These are phyloP conservation scores for Salvelinus namaycush DNA, from an alignment of 2,113 vertebrate genomes.

Conservation along the genomic window DNA sequence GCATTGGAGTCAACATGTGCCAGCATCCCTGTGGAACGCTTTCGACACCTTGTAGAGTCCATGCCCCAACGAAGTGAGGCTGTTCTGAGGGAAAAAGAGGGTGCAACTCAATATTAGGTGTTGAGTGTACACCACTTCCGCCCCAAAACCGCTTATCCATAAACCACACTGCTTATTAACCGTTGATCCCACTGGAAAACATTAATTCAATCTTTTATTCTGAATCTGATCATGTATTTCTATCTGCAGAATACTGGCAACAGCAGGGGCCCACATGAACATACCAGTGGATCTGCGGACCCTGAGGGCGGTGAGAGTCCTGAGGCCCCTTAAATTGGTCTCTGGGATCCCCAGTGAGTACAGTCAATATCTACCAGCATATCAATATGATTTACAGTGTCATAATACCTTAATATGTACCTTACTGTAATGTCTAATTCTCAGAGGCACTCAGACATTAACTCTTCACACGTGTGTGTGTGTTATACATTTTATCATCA, in stretches of 20 bases:
- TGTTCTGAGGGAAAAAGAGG: too few relatives aligned
- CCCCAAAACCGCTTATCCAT: not conserved
- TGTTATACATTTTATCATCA: constrained; percentile 25
- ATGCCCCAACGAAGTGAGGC: too few relatives aligned
- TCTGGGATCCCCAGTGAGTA: constrained; percentile 97
- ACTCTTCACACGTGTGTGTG: not conserved
- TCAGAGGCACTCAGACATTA: too few relatives aligned
- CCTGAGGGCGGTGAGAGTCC: constrained; percentile 91
- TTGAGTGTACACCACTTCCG: not conserved
- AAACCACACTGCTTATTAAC: too few relatives aligned
- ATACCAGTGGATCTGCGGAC: constrained; percentile 96
- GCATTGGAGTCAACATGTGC: too few relatives aligned
- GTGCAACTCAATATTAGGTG: too few relatives aligned
- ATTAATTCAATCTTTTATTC: not conserved
- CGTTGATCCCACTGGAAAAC: not conserved
- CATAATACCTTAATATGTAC: not conserved
- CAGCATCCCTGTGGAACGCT: too few relatives aligned
- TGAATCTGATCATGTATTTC: not conserved
- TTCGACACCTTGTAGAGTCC: too few relatives aligned
- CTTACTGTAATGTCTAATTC: not conserved
- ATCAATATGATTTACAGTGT: not conserved
- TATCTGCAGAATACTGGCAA: constrained; percentile 86
- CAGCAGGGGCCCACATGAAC: constrained; percentile 96
- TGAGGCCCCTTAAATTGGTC: constrained; percentile 95
- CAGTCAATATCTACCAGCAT: not conserved